Percentiles rank a stretch among this genome's conserved stretches.
phyloP scores from a whole-genome alignment of 92 coral and sea anemone genomes.

The Epizoanthus scotinus region DNA sequence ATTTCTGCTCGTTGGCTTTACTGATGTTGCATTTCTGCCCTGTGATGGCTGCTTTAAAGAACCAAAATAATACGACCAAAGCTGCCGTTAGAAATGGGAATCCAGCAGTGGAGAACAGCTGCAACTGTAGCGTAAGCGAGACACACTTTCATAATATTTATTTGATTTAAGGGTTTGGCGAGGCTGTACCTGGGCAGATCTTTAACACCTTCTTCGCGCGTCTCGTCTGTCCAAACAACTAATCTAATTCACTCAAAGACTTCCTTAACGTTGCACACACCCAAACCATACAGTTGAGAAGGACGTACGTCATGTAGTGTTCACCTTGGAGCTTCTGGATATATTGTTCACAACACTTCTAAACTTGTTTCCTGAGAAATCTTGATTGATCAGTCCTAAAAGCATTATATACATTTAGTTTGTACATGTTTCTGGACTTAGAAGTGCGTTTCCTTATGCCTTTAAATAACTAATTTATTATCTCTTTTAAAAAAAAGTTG shows the following conservation, averaged over 20 bases:
- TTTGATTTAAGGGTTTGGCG: not conserved
- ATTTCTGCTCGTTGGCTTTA: not conserved
- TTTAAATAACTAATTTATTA: too few relatives aligned
- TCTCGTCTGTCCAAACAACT: constrained; percentile 10
- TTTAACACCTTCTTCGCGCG: constrained; percentile 2
- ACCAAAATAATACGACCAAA: not conserved
- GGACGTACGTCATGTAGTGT: not conserved
- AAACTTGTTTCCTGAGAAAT: too few relatives aligned
- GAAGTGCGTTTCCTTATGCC: too few relatives aligned
- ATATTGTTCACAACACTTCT: too few relatives aligned
- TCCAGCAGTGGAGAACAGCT: not conserved
- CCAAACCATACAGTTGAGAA: not conserved
- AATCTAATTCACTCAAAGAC: not conserved
- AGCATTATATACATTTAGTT: too few relatives aligned
- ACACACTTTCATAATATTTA: not conserved
- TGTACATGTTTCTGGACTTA: too few relatives aligned
- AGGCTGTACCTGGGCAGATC: not conserved
- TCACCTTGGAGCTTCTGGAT: too few relatives aligned
- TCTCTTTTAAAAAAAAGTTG: too few relatives aligned
- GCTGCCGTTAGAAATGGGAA: constrained; percentile 3
- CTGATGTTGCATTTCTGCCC: not conserved
- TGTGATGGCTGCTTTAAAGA: not conserved
- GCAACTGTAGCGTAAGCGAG: constrained; percentile 34
- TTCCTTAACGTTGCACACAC: not conserved
- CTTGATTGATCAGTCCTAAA: too few relatives aligned